Conservation (phyloP, 2,888 invertebrate genomes). For the Aspidapion aeneum region DNA sequence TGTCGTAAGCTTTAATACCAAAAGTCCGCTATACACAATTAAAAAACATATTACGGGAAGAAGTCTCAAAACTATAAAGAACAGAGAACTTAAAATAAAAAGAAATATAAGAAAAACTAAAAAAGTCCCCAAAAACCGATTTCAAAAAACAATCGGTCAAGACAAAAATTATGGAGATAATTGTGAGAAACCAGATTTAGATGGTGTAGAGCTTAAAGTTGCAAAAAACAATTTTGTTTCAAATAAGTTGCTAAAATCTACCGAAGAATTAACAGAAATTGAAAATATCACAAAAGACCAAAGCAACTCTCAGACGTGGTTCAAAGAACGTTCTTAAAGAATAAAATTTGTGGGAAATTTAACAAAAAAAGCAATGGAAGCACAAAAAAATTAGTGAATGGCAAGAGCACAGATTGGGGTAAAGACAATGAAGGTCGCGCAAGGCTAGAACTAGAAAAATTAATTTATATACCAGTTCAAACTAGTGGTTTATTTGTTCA, state of each 20-base stretch:
- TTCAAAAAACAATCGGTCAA: not conserved
- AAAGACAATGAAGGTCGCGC: constrained; percentile 1
- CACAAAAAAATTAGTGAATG: not conserved
- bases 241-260: constrained; percentile 9
- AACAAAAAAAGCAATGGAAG: not conserved
- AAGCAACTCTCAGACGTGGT: constrained; percentile 8
- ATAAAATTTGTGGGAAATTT: constrained; percentile 5
- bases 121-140: not conserved
- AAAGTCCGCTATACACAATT: constrained; percentile 6
- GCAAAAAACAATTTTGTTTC: constrained; percentile 9
- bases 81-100: constrained; percentile 2
- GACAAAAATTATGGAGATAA: constrained; percentile 15
- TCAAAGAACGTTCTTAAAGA: constrained; percentile 11
- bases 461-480: not conserved
- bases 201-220: constrained; percentile 1
- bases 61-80: not conserved
- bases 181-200: constrained; percentile 13
- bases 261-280: constrained; percentile 9
- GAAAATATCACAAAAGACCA: constrained; percentile 11
- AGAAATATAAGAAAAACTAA: constrained; percentile 7
- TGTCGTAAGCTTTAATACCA: constrained; percentile 21
- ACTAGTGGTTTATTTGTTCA: constrained; percentile 10
- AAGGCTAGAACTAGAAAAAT: not conserved
- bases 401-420: constrained; percentile 3
- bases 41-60: not conserved